Evolutionary conservation across 2,888 invertebrate species (phyloP).

Genomic region (Camptogramma bilineatum): DNA sequence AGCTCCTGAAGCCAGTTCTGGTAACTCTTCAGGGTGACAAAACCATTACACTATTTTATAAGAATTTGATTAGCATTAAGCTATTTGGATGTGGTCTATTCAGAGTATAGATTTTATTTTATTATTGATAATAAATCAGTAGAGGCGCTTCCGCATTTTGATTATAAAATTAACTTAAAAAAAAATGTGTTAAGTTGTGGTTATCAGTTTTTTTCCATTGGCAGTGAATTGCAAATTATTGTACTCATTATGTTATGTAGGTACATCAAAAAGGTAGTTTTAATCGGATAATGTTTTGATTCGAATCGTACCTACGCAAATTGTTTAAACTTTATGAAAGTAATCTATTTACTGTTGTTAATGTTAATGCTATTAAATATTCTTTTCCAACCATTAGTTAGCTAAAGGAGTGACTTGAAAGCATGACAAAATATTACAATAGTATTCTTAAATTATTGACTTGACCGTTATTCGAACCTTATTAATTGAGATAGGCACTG

Average conservation of each 20-base stretch:
- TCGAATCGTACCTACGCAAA: no score
- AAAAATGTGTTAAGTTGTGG: no score
- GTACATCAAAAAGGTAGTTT: no score
- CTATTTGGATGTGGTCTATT: conserved; percentile 28
- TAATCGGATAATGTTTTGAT: background rate
- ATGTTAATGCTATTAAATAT: background rate
- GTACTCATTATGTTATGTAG: no score
- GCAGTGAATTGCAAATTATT: no score
- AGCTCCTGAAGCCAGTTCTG: background rate
- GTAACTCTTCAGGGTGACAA: background rate
- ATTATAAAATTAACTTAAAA: background rate
- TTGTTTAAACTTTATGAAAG: background rate
- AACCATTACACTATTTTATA: background rate
- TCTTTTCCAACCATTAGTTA: background rate
- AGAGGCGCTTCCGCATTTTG: conserved; percentile 9
- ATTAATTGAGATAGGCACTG: no score
- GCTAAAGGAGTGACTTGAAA: background rate
- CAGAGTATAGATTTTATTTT: conserved; percentile 4
- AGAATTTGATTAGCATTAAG: conserved; percentile 7
- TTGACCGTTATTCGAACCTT: no score
- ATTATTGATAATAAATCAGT: background rate
- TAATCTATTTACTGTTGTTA: background rate
- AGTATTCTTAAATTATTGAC: background rate
- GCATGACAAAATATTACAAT: background rate
- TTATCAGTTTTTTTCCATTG: no score